Evolutionary conservation across 2,113 vertebrate species (phyloP).

Genomic region (Pelobates fuscus): DNA sequence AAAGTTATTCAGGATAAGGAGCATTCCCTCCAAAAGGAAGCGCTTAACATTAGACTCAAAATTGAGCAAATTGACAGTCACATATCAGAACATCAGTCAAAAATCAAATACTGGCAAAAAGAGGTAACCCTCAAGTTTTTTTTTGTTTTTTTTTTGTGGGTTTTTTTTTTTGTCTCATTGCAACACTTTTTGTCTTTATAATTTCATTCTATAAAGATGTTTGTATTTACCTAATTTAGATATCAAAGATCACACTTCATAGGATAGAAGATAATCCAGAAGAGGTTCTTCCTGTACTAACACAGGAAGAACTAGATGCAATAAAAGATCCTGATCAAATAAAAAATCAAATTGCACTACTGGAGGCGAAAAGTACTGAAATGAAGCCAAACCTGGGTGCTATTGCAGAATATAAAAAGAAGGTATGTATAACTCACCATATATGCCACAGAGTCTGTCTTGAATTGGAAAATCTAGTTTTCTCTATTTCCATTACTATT

Average conservation of each 20-base stretch:
- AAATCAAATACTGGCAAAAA: conserved; percentile 92
- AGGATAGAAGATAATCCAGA: conserved; percentile 72
- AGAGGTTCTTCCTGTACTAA: conserved; percentile 73
- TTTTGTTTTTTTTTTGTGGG: not conserved
- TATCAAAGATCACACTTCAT: conserved; percentile 80
- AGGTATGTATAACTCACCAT: conserved; percentile 67
- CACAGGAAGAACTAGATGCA: conserved; percentile 71
- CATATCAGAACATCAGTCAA: conserved; percentile 80
- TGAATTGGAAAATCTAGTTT: too few relatives aligned
- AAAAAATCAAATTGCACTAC: conserved; percentile 80
- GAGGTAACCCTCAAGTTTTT: conserved; percentile 70
- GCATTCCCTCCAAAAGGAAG: conserved; percentile 83
- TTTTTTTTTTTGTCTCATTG: too few relatives aligned
- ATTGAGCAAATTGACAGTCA: conserved; percentile 83
- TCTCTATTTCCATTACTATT: too few relatives aligned
- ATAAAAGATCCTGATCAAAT: conserved; percentile 75
- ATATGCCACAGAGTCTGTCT: too few relatives aligned
- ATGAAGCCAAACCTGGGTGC: conserved; percentile 90
- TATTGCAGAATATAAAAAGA: conserved; percentile 86
- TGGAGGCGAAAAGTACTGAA: conserved; percentile 82
- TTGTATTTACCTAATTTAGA: conserved; percentile 63
- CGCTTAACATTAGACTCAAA: conserved; percentile 83
- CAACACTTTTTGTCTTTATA: not conserved
- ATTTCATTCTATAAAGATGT: too few relatives aligned
- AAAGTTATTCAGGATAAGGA: conserved; percentile 81